Evolutionary conservation across 2,888 invertebrate genomes (phyloP), one percentile per base, ranked within the genome.

Genomic region (Timema cristinae): DNA sequence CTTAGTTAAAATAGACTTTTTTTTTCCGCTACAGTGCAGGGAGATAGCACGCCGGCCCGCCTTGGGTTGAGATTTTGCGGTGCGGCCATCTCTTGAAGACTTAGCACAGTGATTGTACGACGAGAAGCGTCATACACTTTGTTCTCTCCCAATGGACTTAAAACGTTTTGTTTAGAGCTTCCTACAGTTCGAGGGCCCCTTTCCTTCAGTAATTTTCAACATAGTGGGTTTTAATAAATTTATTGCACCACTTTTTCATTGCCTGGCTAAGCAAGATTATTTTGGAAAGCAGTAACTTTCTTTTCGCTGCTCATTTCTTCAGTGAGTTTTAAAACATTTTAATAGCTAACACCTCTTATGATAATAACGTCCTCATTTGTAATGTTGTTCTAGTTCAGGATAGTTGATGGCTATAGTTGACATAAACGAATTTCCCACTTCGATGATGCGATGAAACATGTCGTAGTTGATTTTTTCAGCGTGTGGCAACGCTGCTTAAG

Each of bases 241-340:
- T n/a, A n/a, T n/a, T n/a, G n/a, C n/a, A n/a, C 16, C n/a, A 15
- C n/a, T 32, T 67, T 47, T 49, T 67, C 6, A 67, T n/a, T 49
- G 49, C 15, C 6, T 49, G n/a, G 11, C n/a, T 47, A 49, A 67
- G 11, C 48, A 67, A 10, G 13, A 67, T 13, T 50, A 67, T 49
- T 49, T 67, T 67, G 11, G 13, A n/a, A 16, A n/a, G 61, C 73
- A n/a, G 70, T 63, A 7, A 74, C 73, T 54, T 74, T 73, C 8
- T 72, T 71, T 59, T 75, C 73, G 7, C 71, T 67, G 50, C 73
- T 74, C 51, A 75, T 48, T 15, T 67, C 48, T 4, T 66, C 49
- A n/a, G 70, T 74, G 5, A 67, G 73, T 73, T 50, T 75, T 69
- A 50, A 75, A 75, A 11, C 68, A 72, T 16, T 72, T 72, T 8